Base-by-base conservation (phyloP, 2,797 vertebrate species). In the Ptychobarbus kaznakovi region DNA sequence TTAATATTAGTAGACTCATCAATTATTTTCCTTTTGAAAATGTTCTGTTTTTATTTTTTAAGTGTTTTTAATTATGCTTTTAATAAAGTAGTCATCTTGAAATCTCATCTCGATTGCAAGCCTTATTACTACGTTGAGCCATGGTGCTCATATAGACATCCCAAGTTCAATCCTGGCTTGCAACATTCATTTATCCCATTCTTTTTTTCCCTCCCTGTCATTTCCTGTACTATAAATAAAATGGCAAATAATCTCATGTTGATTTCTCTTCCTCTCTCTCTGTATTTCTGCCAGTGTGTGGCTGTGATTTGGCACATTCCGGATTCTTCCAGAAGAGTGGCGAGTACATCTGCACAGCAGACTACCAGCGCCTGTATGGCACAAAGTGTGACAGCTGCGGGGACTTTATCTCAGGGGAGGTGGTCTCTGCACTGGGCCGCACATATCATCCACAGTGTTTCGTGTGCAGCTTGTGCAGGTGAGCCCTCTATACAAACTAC, bases 321-420 rank as follows among this genome's bases (percentile, higher is more conserved):
- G 97, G 98, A 72, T 99, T 99, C 94, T 99, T 99, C 96, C 98
- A 98, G 91, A 99, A 99, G 96, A 98, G 97, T 89, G 97, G 98
- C 76, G 98, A 99, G 90, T 99, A 99, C 94, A 98, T 99, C 93
- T 99, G 98, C 90, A 98, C 97, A 9, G 93, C 97, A 0, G 98
- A 99, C 93, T 99, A 99, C 92, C 98, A 99, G 94, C 97, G 97
- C 63, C 95, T 98, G 87, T 99, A 99, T 0, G 98, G 98, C n/a
- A 99, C 97, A 2, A 97, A 97, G 89, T 99, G 98, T 0, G 97
- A 99, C 92, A 97, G 98, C 94, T 99, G 98, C 0, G 94, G 95
- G 74, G 96, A 96, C 93, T 99, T 99, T 93, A 99, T 99, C 94
- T 98, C 97, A 0, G 98, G 98, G 68, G 98, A 99, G 92, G 98